Conservation (phyloP, 2,797 vertebrate genomes). For the Poliocrania exsul region DNA sequence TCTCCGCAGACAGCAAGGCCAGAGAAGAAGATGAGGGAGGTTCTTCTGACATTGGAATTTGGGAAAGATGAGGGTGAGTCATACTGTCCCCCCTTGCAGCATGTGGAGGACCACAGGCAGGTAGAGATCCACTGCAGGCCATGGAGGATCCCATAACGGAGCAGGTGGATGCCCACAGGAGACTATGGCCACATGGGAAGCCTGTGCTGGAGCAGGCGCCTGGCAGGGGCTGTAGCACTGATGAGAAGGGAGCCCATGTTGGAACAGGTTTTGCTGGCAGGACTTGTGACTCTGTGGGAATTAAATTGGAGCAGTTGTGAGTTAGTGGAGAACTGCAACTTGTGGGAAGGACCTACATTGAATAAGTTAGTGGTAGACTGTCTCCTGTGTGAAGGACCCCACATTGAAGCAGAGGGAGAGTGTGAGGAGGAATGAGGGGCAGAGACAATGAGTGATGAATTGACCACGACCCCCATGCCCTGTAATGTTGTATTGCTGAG, state of each 20-base stretch:
- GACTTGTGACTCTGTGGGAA: neutral
- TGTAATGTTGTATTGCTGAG: accelerated
- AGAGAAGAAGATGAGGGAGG: neutral
- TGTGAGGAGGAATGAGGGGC: neutral
- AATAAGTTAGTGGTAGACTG: accelerated
- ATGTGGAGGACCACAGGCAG: accelerated
- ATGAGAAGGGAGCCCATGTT: accelerated
- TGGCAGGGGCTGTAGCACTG: accelerated
- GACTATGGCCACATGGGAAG: neutral
- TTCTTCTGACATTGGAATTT: accelerated
- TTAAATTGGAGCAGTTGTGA: accelerated
- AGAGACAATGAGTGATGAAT: accelerated
- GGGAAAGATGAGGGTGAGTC: neutral
- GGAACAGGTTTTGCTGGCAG: neutral
- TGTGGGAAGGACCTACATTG: accelerated
- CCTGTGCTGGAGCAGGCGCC: accelerated
- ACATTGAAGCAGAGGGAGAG: neutral
- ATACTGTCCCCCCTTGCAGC: neutral
- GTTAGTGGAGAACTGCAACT: neutral
- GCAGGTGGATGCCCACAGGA: neutral
- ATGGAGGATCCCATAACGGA: accelerated
- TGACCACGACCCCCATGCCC: neutral
- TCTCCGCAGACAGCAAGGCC: neutral
- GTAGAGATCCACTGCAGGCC: neutral
- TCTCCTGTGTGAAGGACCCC: neutral